These are phyloP conservation scores for Ochlodes sylvanus DNA, from an alignment of 2,888 invertebrate species.

Conservation along the genomic window DNA sequence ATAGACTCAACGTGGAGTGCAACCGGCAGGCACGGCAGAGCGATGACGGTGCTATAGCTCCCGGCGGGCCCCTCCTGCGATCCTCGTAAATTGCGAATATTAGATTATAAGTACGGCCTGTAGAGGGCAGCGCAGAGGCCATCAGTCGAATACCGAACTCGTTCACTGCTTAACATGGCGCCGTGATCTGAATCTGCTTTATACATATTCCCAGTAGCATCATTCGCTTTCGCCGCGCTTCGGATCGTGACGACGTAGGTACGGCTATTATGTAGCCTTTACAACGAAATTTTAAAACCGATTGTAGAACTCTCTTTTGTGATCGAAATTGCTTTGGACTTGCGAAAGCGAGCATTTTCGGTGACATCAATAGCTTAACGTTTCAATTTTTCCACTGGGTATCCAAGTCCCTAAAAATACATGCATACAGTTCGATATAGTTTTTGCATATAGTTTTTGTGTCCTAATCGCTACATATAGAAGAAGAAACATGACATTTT, in stretches of 20 bases:
- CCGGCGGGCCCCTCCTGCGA: slow-evolving; percentile 74
- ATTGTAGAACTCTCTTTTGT: slow-evolving; percentile 4
- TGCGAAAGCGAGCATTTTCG: slow-evolving; percentile 1
- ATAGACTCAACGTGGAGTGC: slow-evolving; percentile 71
- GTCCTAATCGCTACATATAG: too few species aligned
- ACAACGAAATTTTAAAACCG: slow-evolving; percentile 5
- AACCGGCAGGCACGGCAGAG: slow-evolving; percentile 71
- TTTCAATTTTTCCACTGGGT: not conserved
- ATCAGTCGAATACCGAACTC: slow-evolving; percentile 78
- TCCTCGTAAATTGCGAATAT: slow-evolving; percentile 84
- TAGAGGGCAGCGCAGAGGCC: slow-evolving; percentile 68
- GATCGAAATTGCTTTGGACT: slow-evolving; percentile 10
- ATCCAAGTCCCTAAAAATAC: not conserved
- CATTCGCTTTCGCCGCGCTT: slow-evolving; percentile 54
- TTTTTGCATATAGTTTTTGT: too few species aligned
- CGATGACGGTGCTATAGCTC: slow-evolving; percentile 80
- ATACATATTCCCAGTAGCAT: slow-evolving; percentile 61
- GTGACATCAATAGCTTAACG: slow-evolving; percentile 6
- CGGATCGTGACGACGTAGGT: slow-evolving; percentile 29
- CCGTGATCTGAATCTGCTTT: slow-evolving; percentile 78
- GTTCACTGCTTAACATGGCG: slow-evolving; percentile 68
- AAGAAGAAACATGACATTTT: too few species aligned
- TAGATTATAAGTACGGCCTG: slow-evolving; percentile 83
- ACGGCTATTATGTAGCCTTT: slow-evolving; percentile 34
- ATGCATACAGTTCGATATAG: too few species aligned